Evolutionary conservation across 2,113 vertebrate genomes (phyloP).

Genomic region (Cinclus mexicanus): DNA sequence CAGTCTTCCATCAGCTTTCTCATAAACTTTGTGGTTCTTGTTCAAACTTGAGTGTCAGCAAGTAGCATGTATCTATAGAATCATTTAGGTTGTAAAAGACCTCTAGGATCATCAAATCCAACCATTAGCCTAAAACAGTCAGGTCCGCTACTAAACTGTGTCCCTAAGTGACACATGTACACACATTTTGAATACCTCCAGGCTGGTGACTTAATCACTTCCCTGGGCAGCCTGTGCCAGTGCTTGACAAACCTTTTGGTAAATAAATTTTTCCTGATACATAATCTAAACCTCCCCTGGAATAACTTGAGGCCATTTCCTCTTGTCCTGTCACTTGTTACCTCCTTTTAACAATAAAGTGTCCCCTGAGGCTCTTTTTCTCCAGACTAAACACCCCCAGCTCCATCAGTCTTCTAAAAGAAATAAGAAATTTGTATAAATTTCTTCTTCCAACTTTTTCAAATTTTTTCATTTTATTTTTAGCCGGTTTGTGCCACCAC

Average conservation of each 20-base stretch:
- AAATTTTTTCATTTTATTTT: not conserved
- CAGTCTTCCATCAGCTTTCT: not conserved
- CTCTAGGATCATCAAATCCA: not conserved
- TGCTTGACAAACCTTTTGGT: not conserved
- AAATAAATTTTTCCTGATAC: not conserved
- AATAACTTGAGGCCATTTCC: not conserved
- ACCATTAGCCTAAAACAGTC: not conserved
- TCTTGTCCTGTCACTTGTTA: not conserved
- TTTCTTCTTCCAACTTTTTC: not conserved
- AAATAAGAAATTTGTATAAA: not conserved
- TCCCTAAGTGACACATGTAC: not conserved
- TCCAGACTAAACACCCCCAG: not conserved
- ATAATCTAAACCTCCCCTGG: not conserved
- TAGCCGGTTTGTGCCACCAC: slow-evolving; percentile 91
- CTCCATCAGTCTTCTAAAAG: not conserved
- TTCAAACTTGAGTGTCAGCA: not conserved
- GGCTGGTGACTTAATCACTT: not conserved
- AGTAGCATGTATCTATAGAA: not conserved
- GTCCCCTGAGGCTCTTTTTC: not conserved
- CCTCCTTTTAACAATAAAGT: not conserved
- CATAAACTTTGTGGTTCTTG: not conserved
- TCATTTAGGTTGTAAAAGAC: not conserved
- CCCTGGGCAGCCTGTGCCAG: not conserved
- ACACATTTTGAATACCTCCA: not conserved
- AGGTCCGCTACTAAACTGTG: not conserved